Conservation (phyloP, 2,797 vertebrate genomes). For the Atherinosoma microstoma region DNA sequence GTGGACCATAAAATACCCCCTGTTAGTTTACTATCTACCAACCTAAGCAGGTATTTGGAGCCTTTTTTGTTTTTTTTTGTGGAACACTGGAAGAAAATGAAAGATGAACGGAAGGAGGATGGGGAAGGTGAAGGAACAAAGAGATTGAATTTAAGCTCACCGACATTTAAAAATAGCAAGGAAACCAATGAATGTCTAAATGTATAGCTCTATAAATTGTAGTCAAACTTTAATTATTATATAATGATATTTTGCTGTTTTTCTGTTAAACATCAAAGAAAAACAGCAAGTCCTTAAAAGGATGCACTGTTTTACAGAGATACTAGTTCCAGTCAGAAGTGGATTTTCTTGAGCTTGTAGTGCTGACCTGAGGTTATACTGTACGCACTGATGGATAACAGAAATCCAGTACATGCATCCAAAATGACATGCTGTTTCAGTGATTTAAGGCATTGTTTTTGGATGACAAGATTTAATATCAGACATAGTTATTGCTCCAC, state of each 20-base stretch:
- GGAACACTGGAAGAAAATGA: constrained; percentile 11
- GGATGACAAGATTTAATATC: constrained; percentile 10
- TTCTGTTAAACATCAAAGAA: no score
- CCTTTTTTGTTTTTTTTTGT: constrained; percentile 20
- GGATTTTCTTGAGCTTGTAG: constrained; percentile 22
- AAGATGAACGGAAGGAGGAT: constrained; percentile 8
- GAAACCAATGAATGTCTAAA: constrained; percentile 21
- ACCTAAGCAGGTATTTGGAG: constrained; percentile 41
- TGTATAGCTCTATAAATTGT: neutral
- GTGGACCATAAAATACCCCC: constrained; percentile 64
- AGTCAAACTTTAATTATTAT: neutral
- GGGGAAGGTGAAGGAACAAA: constrained; percentile 13
- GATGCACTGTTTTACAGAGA: constrained; percentile 16
- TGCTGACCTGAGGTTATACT: constrained; percentile 43
- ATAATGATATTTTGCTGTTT: constrained; percentile 1
- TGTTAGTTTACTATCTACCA: constrained; percentile 43
- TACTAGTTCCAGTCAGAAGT: constrained; percentile 20
- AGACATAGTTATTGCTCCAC: neutral
- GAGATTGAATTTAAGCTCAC: constrained; percentile 24
- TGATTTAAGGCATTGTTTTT: constrained; percentile 20
- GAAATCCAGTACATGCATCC: constrained; percentile 22
- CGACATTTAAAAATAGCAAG: constrained; percentile 32
- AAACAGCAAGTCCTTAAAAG: neutral
- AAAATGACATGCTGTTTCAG: constrained; percentile 13
- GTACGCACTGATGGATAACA: constrained; percentile 37